These are phyloP conservation scores for Sinella curviseta DNA, from an alignment of 1,140 invertebrate species.

Conservation along the genomic window DNA sequence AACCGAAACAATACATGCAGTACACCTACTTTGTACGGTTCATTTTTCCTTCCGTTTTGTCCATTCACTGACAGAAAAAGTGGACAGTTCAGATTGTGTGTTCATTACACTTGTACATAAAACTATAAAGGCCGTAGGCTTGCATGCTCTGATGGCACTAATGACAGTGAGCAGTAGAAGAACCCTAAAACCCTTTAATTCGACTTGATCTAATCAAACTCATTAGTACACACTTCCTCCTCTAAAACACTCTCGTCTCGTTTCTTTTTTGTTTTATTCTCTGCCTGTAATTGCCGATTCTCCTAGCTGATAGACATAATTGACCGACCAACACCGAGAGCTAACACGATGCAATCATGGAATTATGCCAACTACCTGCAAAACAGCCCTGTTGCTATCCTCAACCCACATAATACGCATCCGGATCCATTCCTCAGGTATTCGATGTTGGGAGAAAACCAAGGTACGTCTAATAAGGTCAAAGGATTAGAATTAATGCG, in stretches of 20 bases:
- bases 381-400: conserved; percentile 39
- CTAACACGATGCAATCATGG: conserved; percentile 39
- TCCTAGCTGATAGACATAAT: conserved; percentile 42
- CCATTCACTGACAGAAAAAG: too few relatives aligned
- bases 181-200: neutral
- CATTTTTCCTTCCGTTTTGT: too few relatives aligned
- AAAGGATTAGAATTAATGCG: neutral
- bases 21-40: too few relatives aligned
- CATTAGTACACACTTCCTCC: neutral
- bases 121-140: neutral
- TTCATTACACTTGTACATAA: too few relatives aligned
- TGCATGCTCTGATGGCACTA: neutral
- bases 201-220: conserved; percentile 6
- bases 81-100: too few relatives aligned
- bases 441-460: conserved; percentile 37
- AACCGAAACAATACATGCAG: too few relatives aligned
- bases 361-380: conserved; percentile 39
- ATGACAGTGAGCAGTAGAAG: neutral
- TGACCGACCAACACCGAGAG: conserved; percentile 37
- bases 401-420: conserved; percentile 32
- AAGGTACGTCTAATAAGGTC: conserved; percentile 29
- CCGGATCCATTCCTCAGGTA: conserved; percentile 37
- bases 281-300: conserved; percentile 16
- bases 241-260: neutral
- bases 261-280: conserved; percentile 11